Percentiles rank a stretch among this genome's conserved stretches.
Conservation (phyloP, 2,888 invertebrate genomes). For the Rhopalosiphum nymphaeae region DNA sequence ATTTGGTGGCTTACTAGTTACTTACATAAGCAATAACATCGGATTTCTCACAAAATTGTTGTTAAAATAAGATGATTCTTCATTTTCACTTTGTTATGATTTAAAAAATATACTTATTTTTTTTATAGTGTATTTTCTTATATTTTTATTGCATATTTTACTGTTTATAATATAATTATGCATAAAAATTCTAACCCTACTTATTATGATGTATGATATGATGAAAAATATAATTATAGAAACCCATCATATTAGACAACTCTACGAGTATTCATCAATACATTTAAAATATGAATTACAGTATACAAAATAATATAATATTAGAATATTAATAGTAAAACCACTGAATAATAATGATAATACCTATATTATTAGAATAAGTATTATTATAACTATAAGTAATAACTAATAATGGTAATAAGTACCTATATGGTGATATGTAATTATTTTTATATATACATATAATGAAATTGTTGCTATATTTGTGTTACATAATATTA, state of each 20-base stretch:
- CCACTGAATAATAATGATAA: neutral
- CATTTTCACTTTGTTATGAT: neutral
- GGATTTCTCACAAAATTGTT: too few relatives aligned
- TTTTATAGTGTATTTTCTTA: neutral
- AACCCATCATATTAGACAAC: neutral
- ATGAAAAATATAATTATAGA: neutral
- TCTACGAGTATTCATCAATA: neutral
- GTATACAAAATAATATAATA: neutral
- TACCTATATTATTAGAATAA: neutral
- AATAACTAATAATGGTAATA: neutral
- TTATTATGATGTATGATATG: neutral
- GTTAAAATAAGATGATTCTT: neutral
- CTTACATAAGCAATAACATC: too few relatives aligned
- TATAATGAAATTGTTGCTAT: neutral
- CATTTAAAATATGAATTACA: neutral
- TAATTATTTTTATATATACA: neutral
- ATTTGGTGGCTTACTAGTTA: too few relatives aligned
- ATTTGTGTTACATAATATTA: neutral
- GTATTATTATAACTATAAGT: neutral
- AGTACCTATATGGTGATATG: neutral
- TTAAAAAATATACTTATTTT: neutral
- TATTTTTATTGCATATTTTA: neutral
- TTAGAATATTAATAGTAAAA: neutral
- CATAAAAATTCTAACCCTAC: neutral
- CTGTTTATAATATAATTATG: neutral